Conservation (phyloP, 2,888 invertebrate species). For the Biston stratarius region DNA sequence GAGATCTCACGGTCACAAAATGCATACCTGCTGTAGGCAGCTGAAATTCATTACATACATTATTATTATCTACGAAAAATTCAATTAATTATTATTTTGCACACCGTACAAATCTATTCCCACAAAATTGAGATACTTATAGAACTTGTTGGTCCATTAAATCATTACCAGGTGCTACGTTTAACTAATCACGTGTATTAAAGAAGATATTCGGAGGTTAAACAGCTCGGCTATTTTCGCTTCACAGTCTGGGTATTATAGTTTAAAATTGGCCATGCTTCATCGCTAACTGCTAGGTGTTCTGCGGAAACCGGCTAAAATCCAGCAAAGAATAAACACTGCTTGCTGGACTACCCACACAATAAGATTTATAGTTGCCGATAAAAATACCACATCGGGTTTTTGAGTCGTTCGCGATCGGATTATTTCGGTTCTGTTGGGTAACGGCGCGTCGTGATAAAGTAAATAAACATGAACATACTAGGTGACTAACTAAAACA, state of each 20-base stretch:
- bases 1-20: too few relatives aligned
- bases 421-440: conserved; percentile 22
- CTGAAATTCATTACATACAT: background rate
- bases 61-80: conserved; percentile 2
- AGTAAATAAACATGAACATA: conserved; percentile 56
- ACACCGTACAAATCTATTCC: conserved; percentile 39
- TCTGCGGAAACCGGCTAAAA: conserved; percentile 55
- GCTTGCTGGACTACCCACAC: conserved; percentile 68
- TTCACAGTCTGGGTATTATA: conserved; percentile 10
- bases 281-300: conserved; percentile 36
- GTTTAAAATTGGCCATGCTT: conserved; percentile 26
- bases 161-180: conserved; percentile 55
- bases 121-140: conserved; percentile 46
- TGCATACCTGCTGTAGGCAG: too few relatives aligned
- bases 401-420: conserved; percentile 61
- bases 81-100: conserved; percentile 23
- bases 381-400: conserved; percentile 77
- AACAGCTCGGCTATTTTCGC: conserved; percentile 18
- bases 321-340: conserved; percentile 67
- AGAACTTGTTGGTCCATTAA: conserved; percentile 46
- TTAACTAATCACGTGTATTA: conserved; percentile 40
- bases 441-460: conserved; percentile 10
- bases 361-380: conserved; percentile 77
- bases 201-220: conserved; percentile 35
- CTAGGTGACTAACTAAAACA: conserved; percentile 44